Base-by-base conservation (phyloP, 2,113 vertebrate species). In the Elachura formosa region DNA sequence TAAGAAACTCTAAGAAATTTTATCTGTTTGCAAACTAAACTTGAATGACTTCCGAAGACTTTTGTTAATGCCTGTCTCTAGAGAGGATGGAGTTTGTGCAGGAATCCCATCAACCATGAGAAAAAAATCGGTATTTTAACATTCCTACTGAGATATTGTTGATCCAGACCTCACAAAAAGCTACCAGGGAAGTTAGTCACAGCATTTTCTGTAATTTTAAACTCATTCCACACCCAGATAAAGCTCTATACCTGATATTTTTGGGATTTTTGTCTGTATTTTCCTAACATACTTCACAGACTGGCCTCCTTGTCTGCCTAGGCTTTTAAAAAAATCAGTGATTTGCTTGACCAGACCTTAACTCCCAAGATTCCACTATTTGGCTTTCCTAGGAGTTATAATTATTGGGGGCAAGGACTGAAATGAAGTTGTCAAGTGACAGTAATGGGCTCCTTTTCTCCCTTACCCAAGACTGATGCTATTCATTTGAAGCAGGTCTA, bases 1-100 rank as follows among this genome's bases (percentile, higher is more conserved):
- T 86, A 31, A 2, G 78, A 94, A 95, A 93, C 64, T 33, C 87
- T 31, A 72, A 93, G 81, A 89, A 91, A 94, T 94, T 90, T 96
- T 54, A 97, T 84, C 91, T 90, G 68, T 69, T 94, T n/a, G 11
- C 84, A 94, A 95, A 92, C 78, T 54, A 71, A 38, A 52, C 69
- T 75, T 84, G 80, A 96, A 92, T 23, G 54, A 94, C 76, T 81
- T 90, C 12, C 15, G 38, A 92, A 92, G 83, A 79, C 52, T 76
- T 92, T 84, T 95, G 63, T 91, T 84, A 36, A 20, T 77, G 58
- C 67, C 84, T 72, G 71, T 93, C 56, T 84, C 92, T 69, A 68
- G 40, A 55, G 68, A 71, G 23, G 48, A 85, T 17, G 43, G 40
- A 87, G 81, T 79, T 91, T 82, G 87, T 2, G 5, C 49, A 84